A percentile compares a stretch with the other conserved stretches of the same genome.
Evolutionary conservation across 2,797 vertebrate species (phyloP).

Genomic region (Anabas testudineus): DNA sequence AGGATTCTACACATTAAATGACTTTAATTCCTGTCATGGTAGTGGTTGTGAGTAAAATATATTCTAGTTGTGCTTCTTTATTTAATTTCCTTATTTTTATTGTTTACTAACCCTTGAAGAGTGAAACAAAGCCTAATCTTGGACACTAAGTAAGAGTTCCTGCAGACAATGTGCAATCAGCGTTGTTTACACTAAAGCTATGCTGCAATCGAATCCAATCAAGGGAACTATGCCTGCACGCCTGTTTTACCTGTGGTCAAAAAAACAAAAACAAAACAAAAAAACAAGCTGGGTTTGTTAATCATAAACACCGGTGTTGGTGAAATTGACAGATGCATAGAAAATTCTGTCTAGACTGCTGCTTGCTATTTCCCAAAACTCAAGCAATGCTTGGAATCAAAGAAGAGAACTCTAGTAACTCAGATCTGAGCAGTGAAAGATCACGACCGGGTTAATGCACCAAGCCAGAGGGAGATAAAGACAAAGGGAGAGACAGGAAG

Average conservation of each 20-base stretch:
- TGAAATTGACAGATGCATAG: constrained; percentile 27
- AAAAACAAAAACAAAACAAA: constrained; percentile 6
- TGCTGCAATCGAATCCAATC: constrained; percentile 76
- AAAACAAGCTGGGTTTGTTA: constrained; percentile 43
- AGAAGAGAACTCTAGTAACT: constrained; percentile 33
- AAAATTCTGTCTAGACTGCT: constrained; percentile 26
- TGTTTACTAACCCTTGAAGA: constrained; percentile 44
- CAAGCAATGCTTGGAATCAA: constrained; percentile 30
- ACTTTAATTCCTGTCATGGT: not conserved
- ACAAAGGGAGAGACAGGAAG: constrained; percentile 65
- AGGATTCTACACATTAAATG: constrained; percentile 1
- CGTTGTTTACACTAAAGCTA: constrained; percentile 72
- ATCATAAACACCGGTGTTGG: constrained; percentile 55
- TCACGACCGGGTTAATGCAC: constrained; percentile 70
- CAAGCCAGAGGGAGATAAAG: constrained; percentile 66
- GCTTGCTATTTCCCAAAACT: constrained; percentile 37
- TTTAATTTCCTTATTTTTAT: constrained; percentile 47
- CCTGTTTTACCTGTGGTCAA: constrained; percentile 55
- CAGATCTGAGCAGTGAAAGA: constrained; percentile 53
- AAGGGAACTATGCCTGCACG: constrained; percentile 50
- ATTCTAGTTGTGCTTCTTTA: constrained; percentile 37
- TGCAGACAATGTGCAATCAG: constrained; percentile 76
- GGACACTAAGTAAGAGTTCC: constrained; percentile 60
- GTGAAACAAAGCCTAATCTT: constrained; percentile 48
- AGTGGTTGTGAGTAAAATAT: constrained; percentile 4